Base-by-base conservation (phyloP, 1,140 invertebrate species). In the Bombyx mandarina region DNA sequence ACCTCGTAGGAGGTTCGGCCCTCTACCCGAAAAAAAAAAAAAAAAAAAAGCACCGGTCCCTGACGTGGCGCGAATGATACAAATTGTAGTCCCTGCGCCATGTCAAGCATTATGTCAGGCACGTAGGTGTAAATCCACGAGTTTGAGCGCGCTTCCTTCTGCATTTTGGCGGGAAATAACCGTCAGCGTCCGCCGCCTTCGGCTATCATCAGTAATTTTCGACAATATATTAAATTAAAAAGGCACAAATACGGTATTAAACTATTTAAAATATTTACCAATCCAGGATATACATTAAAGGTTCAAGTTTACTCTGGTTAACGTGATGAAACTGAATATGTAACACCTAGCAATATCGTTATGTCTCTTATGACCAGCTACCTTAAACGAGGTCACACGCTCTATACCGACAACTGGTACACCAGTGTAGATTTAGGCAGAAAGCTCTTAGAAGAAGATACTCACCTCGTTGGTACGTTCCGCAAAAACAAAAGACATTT, bases 361-460 rank as follows among this genome's bases (percentile, higher is more conserved):
- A 66, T 79, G 65, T 43, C 51, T 8, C 51, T 79, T 43, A 65
- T 62, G 22, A n/a, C 46, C n/a, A 61, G 60, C 52, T 45, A 67
- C 22, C 58, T 79, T 1, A 52, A 73, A 56, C 70, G 67, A 56
- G 74, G 74, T 2, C 77, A 84, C 46, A 70, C 70, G 6, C 3
- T 89, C 1, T 77, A 61, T 46, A 79, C 74, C 0, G 83, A 88
- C 53, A 88, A 88, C 62, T 88, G 68, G 61, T 86, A 88, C 51
- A 70, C 67, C 8, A 86, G 79, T 69, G 51, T 86, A n/a, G 56
- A 65, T 51, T 60, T 88, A 44, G 77, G 78, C 43, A 55, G 76
- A 45, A 65, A 77, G 64, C 62, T 87, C 46, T 45, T 86, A 54
- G 53, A 66, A 26, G 66, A 70, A 22, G 67, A 88, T 58, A 89